These are phyloP conservation scores for Cepaea hortensis DNA, from an alignment of 2,888 invertebrate genomes.

Conservation along the genomic window DNA sequence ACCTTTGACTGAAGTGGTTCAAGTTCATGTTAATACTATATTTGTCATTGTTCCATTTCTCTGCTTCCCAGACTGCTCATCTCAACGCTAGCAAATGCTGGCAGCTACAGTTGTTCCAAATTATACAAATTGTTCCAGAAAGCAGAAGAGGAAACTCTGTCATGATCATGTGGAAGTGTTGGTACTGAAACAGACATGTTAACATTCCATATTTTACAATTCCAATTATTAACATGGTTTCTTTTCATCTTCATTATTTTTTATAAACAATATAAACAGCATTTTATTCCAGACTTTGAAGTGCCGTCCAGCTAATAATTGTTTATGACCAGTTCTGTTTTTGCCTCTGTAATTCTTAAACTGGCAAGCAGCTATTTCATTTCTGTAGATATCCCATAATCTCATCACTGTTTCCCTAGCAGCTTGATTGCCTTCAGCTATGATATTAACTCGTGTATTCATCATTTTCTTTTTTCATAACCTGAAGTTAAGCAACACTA, in stretches of 20 bases:
- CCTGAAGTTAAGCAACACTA: background rate
- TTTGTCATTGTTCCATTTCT: no score
- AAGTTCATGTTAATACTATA: no score
- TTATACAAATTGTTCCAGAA: no score
- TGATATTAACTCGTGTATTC: background rate
- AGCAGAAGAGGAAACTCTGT: background rate
- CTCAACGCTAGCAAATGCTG: no score
- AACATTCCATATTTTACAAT: background rate
- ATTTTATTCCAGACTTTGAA: conserved; percentile 7
- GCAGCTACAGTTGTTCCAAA: no score
- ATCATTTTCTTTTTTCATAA: background rate
- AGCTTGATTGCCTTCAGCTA: background rate
- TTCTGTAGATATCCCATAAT: background rate
- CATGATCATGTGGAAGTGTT: background rate
- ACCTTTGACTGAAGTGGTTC: no score
- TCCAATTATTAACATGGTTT: background rate
- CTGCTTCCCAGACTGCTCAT: no score
- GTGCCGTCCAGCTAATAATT: background rate
- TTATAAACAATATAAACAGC: background rate
- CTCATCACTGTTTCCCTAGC: no score
- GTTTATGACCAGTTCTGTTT: background rate
- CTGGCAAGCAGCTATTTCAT: background rate
- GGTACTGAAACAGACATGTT: background rate
- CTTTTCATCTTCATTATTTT: background rate
- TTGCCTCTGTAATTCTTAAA: background rate